Base-by-base conservation (phyloP, 2,888 invertebrate species). In the Cataglyphis rosenhaueri region DNA sequence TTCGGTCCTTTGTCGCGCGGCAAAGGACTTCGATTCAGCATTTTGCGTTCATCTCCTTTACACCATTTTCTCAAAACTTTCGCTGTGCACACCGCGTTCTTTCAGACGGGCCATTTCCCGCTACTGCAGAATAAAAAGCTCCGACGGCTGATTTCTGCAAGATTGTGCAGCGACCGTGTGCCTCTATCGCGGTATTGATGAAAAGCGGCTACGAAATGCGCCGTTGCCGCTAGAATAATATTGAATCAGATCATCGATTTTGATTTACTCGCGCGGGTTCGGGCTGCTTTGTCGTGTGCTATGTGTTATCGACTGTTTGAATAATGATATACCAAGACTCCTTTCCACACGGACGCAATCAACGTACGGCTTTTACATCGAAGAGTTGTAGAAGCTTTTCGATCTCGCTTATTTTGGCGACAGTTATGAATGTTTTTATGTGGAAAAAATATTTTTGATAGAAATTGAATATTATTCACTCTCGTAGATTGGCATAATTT, bases 11-110 rank as follows among this genome's bases (percentile, higher is more conserved):
- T 85, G 79, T 81, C 85, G 83, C 35, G 44, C 25, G 73, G 65
- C 65, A 78, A 62, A 71, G 41, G 57, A 66, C 83, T 76, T 62
- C 85, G 89, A 87, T 87, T 89, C 87, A 85, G 71, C 84, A 73
- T 82, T 86, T 83, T 62, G 66, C 64, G 57, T 74, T 52, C 52
- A 25, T 52, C 66, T 21, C 75, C 38, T 74, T 68, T 48, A 10
- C 32, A 32, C 62, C 66, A 64, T 83, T 65, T 86, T 86, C 84
- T 84, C 84, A 73, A 76, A 85, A 84, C 79, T 85, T 85, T 82
- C 52, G 32, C 76, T 44, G 41, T 55, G 83, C 52, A 29, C 44
- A 21, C 21, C 21, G 18, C 21, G 38, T 55, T 38, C 48, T 55
- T 76, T 65, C 62, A 57, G 29, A 48, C 44, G 52, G 18, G 38